Base-by-base conservation (phyloP, 1,140 invertebrate species). In the Drosophila lowei region DNA sequence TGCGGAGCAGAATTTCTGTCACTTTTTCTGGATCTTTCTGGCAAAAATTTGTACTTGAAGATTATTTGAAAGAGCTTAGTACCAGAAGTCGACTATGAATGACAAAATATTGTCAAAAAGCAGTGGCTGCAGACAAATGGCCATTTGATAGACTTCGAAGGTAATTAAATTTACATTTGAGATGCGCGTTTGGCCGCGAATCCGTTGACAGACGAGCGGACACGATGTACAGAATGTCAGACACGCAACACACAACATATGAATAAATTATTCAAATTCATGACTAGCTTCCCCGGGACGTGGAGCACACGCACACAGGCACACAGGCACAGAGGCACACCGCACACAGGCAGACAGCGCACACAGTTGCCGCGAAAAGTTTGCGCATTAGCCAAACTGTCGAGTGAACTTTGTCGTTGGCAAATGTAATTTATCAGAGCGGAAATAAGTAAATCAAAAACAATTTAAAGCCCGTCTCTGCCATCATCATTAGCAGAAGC, bases 361-460 rank as follows among this genome's bases (percentile, higher is more conserved):
- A 41, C 57, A 49, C 71, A 74, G 62, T 72, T 79, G 75, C 34
- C 62, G 71, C 52, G 57, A 75, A 85, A 85, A 85, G 77, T 85
- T 85, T 81, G 68, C 77, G 83, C 80, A 85, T 85, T 86, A 86
- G 83, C 77, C 62, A 77, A 81, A 77, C 72, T 74, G 81, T 72
- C 83, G 70, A 67, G 55, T 76, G 83, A 80, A 80, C 78, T 81
- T 86, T 88, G 72, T 76, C 64, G 73, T 77, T 70, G 63, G 73
- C 81, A 88, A 86, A 86, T 86, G 81, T 86, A 86, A 86, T 86
- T 86, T 86, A 86, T 86, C 81, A 88, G 83, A 79, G 83, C 74
- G 81, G 73, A 86, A 88, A 81, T 86, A 86, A 86, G 81, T 86
- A 88, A 86, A 86, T 86, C 81, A 86, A 88, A 86, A 86, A 86